Percentiles rank a stretch among this genome's conserved stretches.
These are phyloP conservation scores for Macheiramphus alcinus DNA, from an alignment of 2,113 vertebrate species.

Conservation along the genomic window DNA sequence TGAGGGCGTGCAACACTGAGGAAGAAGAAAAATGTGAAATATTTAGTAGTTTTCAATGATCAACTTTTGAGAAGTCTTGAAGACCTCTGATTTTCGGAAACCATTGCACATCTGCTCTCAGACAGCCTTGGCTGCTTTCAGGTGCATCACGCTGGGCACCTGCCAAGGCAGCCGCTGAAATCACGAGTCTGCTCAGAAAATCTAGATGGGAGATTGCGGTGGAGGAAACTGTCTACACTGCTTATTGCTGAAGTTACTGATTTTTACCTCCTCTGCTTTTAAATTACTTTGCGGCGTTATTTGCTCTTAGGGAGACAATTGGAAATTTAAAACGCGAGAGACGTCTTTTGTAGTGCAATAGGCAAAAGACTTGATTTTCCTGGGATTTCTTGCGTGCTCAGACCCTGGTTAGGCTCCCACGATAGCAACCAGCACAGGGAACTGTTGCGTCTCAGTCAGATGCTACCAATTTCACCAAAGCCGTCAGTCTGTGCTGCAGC, in stretches of 20 bases:
- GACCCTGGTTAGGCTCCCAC: neutral
- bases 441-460: neutral
- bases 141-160: neutral
- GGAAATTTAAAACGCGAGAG: neutral
- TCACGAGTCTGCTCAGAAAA: neutral
- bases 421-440: neutral
- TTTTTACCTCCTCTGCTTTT: constrained; percentile 8
- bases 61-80: neutral
- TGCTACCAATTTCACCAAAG: neutral
- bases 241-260: neutral
- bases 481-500: neutral
- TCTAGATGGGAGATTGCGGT: neutral
- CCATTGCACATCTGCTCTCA: neutral
- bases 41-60: neutral
- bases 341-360: neutral
- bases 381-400: neutral
- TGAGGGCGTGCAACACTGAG: neutral
- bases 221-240: neutral
- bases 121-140: constrained; percentile 9
- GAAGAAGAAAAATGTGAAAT: neutral
- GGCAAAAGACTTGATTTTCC: neutral
- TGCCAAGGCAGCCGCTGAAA: neutral
- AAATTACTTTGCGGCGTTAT: neutral
- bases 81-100: neutral
- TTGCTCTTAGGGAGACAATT: neutral